Evolutionary conservation across 2,797 vertebrate species (phyloP).

Genomic region (Scolopax rusticola): DNA sequence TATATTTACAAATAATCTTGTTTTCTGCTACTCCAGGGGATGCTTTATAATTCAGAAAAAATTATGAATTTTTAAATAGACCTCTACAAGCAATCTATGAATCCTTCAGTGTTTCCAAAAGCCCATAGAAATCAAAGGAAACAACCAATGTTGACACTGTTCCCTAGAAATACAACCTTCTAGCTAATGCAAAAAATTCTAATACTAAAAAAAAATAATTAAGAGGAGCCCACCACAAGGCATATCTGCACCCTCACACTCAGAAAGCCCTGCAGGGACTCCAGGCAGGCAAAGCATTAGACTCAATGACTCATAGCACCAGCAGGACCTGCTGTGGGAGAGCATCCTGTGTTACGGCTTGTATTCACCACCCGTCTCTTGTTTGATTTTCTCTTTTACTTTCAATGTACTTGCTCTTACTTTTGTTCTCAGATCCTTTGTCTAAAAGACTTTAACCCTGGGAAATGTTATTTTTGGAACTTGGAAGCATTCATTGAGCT

Average conservation of each 20-base stretch:
- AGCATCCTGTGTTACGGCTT: not conserved
- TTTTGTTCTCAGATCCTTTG: slow-evolving; percentile 15
- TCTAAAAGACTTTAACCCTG: not conserved
- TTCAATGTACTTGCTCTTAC: not conserved
- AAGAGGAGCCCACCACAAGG: not conserved
- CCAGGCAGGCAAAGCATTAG: not conserved
- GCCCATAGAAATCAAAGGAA: slow-evolving; percentile 32
- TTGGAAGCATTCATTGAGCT: not conserved
- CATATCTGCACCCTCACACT: not conserved
- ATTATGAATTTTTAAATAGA: not conserved
- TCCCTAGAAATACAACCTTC: not conserved
- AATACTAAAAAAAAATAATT: not conserved
- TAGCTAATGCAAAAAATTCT: not conserved
- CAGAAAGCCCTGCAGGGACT: not conserved
- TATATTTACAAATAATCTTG: not conserved
- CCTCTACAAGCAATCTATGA: not conserved
- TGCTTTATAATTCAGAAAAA: not conserved
- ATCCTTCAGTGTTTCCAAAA: not conserved
- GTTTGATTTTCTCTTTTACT: not conserved
- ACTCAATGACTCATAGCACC: not conserved
- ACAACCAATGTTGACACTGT: not conserved
- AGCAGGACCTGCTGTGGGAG: not conserved
- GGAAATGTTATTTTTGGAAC: slow-evolving; percentile 1
- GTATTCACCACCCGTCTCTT: not conserved
- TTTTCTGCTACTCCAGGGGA: not conserved